phyloP scores from a whole-genome alignment of 2,797 vertebrate genomes.

The Neomorphus geoffroyi region DNA sequence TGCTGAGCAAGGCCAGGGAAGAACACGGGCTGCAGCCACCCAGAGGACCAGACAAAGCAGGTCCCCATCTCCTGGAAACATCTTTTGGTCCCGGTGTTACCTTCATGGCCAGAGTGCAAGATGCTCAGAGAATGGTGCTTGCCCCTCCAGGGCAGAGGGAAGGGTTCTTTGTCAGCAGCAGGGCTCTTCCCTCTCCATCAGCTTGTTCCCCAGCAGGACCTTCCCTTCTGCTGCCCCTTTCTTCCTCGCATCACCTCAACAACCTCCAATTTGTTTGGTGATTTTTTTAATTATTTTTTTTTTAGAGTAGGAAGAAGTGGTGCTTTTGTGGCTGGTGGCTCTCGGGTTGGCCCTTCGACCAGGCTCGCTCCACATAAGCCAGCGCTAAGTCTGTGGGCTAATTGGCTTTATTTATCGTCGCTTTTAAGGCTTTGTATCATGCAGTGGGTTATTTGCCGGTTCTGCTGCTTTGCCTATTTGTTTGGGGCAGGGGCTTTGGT shows the following conservation, averaged over 20 bases:
- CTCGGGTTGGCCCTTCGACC: background rate
- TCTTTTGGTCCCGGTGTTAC: background rate
- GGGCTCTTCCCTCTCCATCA: background rate
- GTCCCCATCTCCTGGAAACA: rapidly evolving
- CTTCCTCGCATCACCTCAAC: background rate
- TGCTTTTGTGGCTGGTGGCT: background rate
- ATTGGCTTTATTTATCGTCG: constrained; percentile 24
- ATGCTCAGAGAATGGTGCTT: rapidly evolving
- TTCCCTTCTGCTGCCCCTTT: background rate
- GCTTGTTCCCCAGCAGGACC: background rate
- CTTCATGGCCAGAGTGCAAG: background rate
- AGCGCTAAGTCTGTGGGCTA: background rate
- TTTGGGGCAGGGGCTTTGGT: constrained; percentile 9
- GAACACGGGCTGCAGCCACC: background rate
- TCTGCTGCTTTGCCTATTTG: constrained; percentile 30
- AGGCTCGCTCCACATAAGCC: background rate
- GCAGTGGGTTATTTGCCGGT: background rate
- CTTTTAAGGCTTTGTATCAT: background rate
- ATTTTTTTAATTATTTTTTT: background rate
- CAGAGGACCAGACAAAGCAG: background rate
- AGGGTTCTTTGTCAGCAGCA: rapidly evolving
- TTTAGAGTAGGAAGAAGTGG: background rate
- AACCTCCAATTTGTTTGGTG: rapidly evolving
- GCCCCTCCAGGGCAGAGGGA: background rate
- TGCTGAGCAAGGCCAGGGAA: background rate